A percentile compares a stretch with the other conserved stretches of the same genome.
Conservation (phyloP, 30 jellyfish, hydroid and myxozoan species). For the Sanderia malayensis region DNA sequence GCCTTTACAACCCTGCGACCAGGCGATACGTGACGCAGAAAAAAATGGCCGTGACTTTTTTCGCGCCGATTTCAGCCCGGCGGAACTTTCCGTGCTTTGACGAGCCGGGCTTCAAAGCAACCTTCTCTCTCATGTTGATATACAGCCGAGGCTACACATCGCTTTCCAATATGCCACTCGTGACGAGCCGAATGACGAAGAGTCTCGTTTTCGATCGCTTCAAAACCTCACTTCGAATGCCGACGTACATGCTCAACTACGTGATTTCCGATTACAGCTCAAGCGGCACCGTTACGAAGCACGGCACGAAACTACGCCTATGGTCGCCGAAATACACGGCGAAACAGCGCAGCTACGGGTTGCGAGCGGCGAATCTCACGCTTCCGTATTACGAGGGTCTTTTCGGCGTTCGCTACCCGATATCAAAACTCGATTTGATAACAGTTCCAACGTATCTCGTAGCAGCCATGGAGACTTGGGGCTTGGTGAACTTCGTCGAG, state of each 20-base stretch:
- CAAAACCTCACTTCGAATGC: conserved; percentile 62
- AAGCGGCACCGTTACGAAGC: conserved; percentile 26
- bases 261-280: conserved; percentile 55
- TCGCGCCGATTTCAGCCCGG: conserved; percentile 90
- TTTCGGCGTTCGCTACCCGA: conserved; percentile 53
- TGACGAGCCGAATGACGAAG: conserved; percentile 12
- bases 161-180: conserved; percentile 77
- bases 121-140: conserved; percentile 52
- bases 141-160: conserved; percentile 65
- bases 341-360: conserved; percentile 45
- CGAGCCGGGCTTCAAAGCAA: conserved; percentile 92
- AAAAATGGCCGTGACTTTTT: conserved; percentile 76
- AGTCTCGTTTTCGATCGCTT: conserved; percentile 19
- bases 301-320: conserved; percentile 42
- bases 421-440: conserved; percentile 73
- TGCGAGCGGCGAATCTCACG: conserved; percentile 49
- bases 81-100: conserved; percentile 94
- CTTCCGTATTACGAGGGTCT: conserved; percentile 60
- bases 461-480: conserved; percentile 98
- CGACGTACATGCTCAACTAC: conserved; percentile 86
- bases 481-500: conserved; percentile 57
- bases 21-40: conserved; percentile 6
- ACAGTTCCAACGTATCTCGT: conserved; percentile 69
- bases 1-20: conserved; percentile 4
- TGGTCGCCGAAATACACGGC: conserved; percentile 84